These are phyloP conservation scores for Caenorhabditis sp. DNA, from an alignment of 2,888 invertebrate species.

Conservation along the genomic window DNA sequence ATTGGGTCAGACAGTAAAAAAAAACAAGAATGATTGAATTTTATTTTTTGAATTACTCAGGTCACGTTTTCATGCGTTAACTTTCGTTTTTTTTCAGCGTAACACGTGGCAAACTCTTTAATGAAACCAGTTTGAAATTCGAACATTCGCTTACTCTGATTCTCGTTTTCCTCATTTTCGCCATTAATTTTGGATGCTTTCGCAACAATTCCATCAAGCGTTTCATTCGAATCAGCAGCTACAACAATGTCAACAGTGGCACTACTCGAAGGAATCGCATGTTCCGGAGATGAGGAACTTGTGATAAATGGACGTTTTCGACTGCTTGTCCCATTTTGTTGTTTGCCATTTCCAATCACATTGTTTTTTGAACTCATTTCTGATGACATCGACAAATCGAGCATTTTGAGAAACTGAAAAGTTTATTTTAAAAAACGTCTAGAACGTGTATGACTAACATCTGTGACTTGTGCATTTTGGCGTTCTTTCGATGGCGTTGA, in stretches of 20 bases:
- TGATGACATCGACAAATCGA: conserved; percentile 34
- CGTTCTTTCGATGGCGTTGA: background rate
- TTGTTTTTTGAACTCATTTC: conserved; percentile 38
- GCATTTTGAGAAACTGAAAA: conserved; percentile 22
- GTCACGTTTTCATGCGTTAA: too few species aligned
- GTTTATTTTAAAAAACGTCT: background rate
- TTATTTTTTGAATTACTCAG: too few species aligned
- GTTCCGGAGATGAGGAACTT: too few species aligned
- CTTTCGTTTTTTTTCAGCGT: too few species aligned
- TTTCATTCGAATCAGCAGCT: conserved; percentile 2
- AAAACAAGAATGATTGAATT: too few species aligned
- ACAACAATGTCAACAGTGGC: conserved; percentile 11
- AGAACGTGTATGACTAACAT: conserved; percentile 16
- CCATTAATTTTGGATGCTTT: background rate
- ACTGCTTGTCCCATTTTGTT: conserved; percentile 16
- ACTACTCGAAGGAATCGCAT: background rate
- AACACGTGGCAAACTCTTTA: background rate
- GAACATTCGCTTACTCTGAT: conserved; percentile 25
- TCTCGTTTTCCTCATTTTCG: conserved; percentile 39
- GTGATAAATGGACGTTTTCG: conserved; percentile 10
- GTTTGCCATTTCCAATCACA: too few species aligned
- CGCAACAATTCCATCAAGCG: conserved; percentile 2
- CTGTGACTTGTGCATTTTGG: conserved; percentile 22
- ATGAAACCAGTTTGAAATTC: too few species aligned
- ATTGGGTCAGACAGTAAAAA: too few species aligned